These are phyloP conservation scores for Oreortyx pictus DNA, from an alignment of 2,797 vertebrate genomes.

Conservation along the genomic window DNA sequence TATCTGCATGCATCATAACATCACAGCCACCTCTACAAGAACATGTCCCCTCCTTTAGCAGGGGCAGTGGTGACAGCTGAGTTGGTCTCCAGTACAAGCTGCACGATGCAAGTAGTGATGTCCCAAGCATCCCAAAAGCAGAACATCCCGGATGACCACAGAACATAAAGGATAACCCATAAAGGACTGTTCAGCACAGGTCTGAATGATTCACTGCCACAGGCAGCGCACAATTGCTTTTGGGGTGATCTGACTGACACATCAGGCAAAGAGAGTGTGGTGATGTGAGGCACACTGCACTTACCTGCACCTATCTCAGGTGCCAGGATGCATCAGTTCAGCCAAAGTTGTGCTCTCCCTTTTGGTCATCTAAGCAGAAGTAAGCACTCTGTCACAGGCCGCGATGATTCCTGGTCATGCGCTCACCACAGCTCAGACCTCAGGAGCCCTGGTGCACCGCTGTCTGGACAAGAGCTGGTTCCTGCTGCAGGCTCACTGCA, in stretches of 20 bases:
- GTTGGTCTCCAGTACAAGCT: not conserved
- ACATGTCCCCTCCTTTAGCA: not conserved
- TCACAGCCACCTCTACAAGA: not conserved
- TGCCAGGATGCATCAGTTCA: conserved; percentile 63
- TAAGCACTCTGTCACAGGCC: not conserved
- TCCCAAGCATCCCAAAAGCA: not conserved
- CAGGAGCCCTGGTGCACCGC: too few species aligned
- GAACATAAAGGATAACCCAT: not conserved
- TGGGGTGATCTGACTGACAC: fast-evolving
- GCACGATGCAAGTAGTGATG: fast-evolving
- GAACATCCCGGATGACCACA: not conserved
- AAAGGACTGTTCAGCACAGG: not conserved
- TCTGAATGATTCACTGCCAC: not conserved
- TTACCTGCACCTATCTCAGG: conserved; percentile 66
- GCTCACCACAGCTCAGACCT: not conserved
- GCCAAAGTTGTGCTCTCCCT: conserved; percentile 1
- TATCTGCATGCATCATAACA: not conserved
- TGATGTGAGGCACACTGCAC: not conserved
- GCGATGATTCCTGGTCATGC: not conserved
- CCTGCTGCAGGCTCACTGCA: not conserved
- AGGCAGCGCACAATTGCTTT: fast-evolving
- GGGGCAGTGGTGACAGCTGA: not conserved
- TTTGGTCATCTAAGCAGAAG: conserved; percentile 23
- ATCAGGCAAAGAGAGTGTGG: not conserved
- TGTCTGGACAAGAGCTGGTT: not conserved